These are phyloP conservation scores for Brachystomella parvula DNA, from an alignment of 1,140 invertebrate genomes.

Conservation along the genomic window DNA sequence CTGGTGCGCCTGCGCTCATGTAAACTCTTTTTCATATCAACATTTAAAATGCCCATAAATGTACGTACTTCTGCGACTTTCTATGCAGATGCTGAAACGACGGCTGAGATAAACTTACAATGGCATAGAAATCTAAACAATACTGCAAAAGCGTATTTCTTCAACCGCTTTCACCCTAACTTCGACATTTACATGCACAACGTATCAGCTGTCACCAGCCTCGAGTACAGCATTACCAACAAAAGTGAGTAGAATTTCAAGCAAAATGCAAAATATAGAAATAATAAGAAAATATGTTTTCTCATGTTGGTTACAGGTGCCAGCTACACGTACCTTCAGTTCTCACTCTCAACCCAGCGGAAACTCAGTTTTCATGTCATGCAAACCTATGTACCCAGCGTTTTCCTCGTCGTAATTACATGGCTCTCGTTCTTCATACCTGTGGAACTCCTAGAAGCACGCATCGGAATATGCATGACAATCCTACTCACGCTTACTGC, in stretches of 20 bases:
- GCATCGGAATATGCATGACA: slow-evolving; percentile 3
- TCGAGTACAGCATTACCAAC: too few species aligned
- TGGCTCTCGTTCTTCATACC: slow-evolving; percentile 5
- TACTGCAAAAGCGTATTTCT: background rate
- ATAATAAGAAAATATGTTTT: too few species aligned
- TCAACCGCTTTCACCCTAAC: background rate
- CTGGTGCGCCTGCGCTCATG: background rate
- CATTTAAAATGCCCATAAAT: background rate
- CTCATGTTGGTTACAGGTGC: background rate
- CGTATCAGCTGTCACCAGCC: background rate
- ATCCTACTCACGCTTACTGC: slow-evolving; percentile 10
- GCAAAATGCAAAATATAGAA: too few species aligned
- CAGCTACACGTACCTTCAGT: background rate
- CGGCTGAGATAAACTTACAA: background rate
- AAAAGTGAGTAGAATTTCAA: too few species aligned
- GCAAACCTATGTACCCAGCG: background rate
- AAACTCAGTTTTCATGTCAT: slow-evolving; percentile 1
- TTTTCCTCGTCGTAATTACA: background rate
- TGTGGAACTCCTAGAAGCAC: background rate
- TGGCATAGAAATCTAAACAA: background rate
- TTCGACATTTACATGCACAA: slow-evolving; percentile 7
- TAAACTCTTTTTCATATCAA: background rate
- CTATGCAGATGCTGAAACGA: slow-evolving; percentile 4
- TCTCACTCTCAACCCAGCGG: background rate
- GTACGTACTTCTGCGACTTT: background rate